Base-by-base conservation (phyloP, 2,113 vertebrate species). In the Zeus faber region DNA sequence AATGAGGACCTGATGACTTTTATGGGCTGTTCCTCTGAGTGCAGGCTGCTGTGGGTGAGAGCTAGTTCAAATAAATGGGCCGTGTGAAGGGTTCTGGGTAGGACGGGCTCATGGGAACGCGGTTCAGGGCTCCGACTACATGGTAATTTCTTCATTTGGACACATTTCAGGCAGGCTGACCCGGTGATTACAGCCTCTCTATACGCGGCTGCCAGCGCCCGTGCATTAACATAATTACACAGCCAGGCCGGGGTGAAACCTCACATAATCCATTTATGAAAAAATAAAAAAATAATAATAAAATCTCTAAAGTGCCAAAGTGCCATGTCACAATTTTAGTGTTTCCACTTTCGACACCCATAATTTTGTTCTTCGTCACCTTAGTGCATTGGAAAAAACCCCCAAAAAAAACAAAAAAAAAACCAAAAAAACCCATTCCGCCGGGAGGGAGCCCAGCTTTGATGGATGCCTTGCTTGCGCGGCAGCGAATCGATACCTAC, bases 1-100 rank as follows among this genome's bases (percentile, higher is more conserved):
- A 83, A 88, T 85, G 77, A 82, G 83, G 84, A 83, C 72, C 84
- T 77, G 77, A 86, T 82, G 83, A 80, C 85, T 83, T 72, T 73
- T 71, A 74, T 52, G 27, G 75, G 69, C 65, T 33, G 60, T 59
- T 75, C 70, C 72, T 75, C 46, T 10, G 77, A 82, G 74, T 60
- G 71, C 23, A 41, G 67, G 57, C 54, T 70, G 73, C 67, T 72
- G 74, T 60, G 72, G 77, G 76, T 81, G 82, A 82, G 72, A 80
- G 78, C 65, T 78, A 71, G 74, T 81, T 80, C 78, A 80, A 74
- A 78, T 71, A 87, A 87, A 80, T 83, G 84, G 81, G 84, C 78
- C 67, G 72, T 80, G 82, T 68, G 75, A 74, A 72, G 77, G 65
- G 72, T 66, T 72, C 71, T 56, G 69, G 64, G 62, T 68, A 72